Conservation (phyloP, 2,888 invertebrate genomes). For the Agrochola lychnidis region DNA sequence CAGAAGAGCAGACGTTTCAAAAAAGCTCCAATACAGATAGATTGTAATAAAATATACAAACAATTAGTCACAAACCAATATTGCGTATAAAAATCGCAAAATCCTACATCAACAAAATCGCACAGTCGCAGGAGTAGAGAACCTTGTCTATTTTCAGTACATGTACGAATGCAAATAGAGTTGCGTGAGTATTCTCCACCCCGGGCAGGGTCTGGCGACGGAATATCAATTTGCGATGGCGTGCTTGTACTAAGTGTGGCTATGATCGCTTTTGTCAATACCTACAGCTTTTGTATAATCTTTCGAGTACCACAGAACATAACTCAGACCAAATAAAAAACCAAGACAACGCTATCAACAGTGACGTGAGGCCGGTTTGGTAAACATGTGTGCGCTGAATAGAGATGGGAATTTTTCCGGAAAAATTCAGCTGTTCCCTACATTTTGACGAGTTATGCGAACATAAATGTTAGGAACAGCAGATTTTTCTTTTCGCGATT, state of each 20-base stretch:
- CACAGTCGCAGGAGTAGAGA: constrained; percentile 55
- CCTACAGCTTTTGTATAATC: constrained; percentile 10
- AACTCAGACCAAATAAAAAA: too few relatives aligned
- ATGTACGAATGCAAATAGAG: constrained; percentile 70
- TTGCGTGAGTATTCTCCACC: constrained; percentile 68
- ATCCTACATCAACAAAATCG: constrained; percentile 38
- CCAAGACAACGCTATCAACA: too few relatives aligned
- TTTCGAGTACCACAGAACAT: neutral
- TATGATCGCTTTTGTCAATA: constrained; percentile 9
- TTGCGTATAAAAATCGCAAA: constrained; percentile 14
- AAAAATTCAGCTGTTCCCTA: too few relatives aligned
- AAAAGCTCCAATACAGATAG: neutral
- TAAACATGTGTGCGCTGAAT: too few relatives aligned
- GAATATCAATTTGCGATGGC: constrained; percentile 74
- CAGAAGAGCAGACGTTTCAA: neutral
- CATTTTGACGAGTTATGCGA: too few relatives aligned
- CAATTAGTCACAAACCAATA: neutral
- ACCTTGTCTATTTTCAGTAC: constrained; percentile 55
- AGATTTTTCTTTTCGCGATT: too few relatives aligned
- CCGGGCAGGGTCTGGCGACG: constrained; percentile 58
- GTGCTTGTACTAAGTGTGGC: constrained; percentile 63
- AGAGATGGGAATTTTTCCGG: too few relatives aligned
- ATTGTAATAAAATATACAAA: neutral
- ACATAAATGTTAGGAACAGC: too few relatives aligned
- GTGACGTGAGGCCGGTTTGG: too few relatives aligned